Conservation (phyloP, 1,140 invertebrate species). For the Planococcus citri region DNA sequence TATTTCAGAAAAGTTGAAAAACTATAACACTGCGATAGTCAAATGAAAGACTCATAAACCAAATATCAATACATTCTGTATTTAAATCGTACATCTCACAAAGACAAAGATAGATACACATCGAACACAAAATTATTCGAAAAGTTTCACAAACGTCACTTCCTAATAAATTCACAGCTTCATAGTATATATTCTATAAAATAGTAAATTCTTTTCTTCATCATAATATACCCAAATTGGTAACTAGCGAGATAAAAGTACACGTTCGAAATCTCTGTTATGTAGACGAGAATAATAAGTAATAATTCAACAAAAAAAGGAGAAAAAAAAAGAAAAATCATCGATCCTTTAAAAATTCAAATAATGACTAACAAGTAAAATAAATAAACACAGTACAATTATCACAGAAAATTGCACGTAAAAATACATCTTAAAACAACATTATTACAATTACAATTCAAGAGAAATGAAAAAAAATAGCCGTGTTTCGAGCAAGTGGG, state of each 20-base stretch:
- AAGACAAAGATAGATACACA: not conserved
- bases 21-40: no score
- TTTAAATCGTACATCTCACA: not conserved
- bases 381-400: slow-evolving; percentile 19
- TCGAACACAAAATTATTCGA: not conserved
- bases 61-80: no score
- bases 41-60: no score
- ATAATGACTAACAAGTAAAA: slow-evolving; percentile 14
- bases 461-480: not conserved
- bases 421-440: not conserved
- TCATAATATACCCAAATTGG: slow-evolving; percentile 1
- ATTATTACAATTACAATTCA: not conserved
- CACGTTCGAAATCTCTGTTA: no score
- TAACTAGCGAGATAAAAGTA: not conserved
- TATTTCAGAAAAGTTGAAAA: no score
- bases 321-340: not conserved
- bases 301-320: not conserved
- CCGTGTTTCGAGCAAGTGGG: no score
- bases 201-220: not conserved
- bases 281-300: no score
- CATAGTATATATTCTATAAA: not conserved
- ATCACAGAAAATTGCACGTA: slow-evolving; percentile 16
- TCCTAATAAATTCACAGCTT: not conserved
- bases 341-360: not conserved
- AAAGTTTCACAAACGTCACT: not conserved